A percentile compares a stretch with the other conserved stretches of the same genome.
phyloP scores from a whole-genome alignment of 2,888 invertebrate genomes.

The Noctua comes region DNA sequence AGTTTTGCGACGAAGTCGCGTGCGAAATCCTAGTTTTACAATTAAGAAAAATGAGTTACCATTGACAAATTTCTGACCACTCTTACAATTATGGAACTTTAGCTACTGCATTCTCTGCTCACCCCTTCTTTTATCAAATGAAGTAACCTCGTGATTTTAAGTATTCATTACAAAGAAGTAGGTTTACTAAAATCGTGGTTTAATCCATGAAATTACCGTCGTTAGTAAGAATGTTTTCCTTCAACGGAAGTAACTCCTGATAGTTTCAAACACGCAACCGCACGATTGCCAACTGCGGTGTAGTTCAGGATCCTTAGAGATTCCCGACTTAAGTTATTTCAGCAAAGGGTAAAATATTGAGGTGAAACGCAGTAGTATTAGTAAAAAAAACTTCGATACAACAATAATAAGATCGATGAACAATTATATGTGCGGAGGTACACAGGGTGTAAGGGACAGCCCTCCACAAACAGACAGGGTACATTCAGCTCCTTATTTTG shows the following conservation, averaged over 20 bases:
- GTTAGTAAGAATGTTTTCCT: slow-evolving; percentile 34
- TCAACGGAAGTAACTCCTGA: slow-evolving; percentile 33
- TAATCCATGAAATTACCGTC: slow-evolving; percentile 26
- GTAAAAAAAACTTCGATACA: background rate
- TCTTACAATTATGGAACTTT: background rate
- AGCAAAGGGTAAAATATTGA: background rate
- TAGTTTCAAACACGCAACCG: slow-evolving; percentile 40
- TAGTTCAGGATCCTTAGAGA: background rate
- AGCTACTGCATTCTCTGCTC: background rate
- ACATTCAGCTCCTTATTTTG: too few species aligned
- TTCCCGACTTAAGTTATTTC: background rate
- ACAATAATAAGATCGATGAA: too few species aligned
- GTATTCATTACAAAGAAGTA: slow-evolving; percentile 10
- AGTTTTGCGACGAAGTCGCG: too few species aligned
- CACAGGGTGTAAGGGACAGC: too few species aligned
- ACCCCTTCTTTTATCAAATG: background rate
- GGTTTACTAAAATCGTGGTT: background rate
- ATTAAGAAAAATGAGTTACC: too few species aligned
- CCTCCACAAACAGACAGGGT: too few species aligned
- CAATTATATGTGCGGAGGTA: too few species aligned
- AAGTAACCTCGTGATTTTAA: background rate
- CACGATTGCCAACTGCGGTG: slow-evolving; percentile 6
- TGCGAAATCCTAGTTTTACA: too few species aligned
- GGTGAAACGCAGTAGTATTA: background rate
- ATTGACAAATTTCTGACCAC: too few species aligned